Evolutionary conservation across 2,888 invertebrate species (phyloP), one percentile per base, ranked within the genome.

Genomic region (Trissolcus brochymenae): DNA sequence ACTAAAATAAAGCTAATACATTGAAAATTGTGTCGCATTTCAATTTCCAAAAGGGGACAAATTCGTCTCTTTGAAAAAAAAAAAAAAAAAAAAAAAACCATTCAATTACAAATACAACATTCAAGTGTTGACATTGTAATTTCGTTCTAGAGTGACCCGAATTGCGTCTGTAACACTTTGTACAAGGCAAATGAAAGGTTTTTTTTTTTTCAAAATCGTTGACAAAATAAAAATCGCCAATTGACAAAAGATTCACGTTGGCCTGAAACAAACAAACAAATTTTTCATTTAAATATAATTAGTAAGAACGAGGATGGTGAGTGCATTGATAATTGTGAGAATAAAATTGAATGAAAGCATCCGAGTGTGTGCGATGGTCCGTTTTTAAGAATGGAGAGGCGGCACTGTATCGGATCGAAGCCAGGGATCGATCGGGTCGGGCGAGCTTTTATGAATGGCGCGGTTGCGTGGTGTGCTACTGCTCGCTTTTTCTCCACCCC

Each of bases 391-490:
- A 71, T 60, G 61, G 57, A 72, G 67, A 76, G 61, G 59, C 54
- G 62, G 76, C 71, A 62, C 57, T 35, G 35, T 55, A 25, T 17
- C 55, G 57, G 68, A 77, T 77, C 73, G 61, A 73, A 59, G 35
- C 50, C 72, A 72, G 55, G 61, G 66, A 77, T 79, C 70, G 75
- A 66, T 55, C 72, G 64, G 64, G 59, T 43, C 56, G 61, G 59
- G 53, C 50, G 76, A 65, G 76, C 81, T 82, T 83, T 86, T 85
- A 87, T 86, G 86, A 87, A 87, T 87, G 87, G 84, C 82, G 84
- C 80, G 82, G 80, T 80, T 81, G 81, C 79, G 78, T 80, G 78
- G 82, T 82, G 80, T 79, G 81, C 76, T 74, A 61, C 57, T 74
- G 65, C 66, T 65, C 73, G 65, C 64, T 71, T 74, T 68, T 67